Base-by-base conservation (phyloP, 2,113 vertebrate species). In the Origma solitaria region DNA sequence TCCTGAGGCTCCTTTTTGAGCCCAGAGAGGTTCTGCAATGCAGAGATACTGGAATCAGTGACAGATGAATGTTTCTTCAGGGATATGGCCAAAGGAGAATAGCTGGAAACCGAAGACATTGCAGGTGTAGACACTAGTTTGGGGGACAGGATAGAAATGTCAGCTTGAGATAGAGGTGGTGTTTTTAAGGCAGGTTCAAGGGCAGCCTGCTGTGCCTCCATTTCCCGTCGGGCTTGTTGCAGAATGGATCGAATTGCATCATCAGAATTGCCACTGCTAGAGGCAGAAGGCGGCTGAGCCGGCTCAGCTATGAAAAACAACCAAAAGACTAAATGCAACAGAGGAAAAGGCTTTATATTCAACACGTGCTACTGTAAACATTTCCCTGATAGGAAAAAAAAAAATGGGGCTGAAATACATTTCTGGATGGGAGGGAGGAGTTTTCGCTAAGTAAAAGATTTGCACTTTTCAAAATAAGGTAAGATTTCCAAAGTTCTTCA, bases 181-280 rank as follows among this genome's bases (percentile, higher is more conserved):
- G 98, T 98, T 97, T 99, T 99, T 97, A 99, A 98, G 97, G 98
- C 97, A 91, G 99, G 99, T 97, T 99, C 99, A 71, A 99, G 98
- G 86, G 98, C 98, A 23, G 98, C 98, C 98, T 99, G 99, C 97
- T 99, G 99, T 94, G 99, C 99, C 97, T 99, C 99, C 99, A 99
- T 99, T 96, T 99, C 99, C 11, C 99, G 98, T 92, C 99, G 98
- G 82, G 99, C 99, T 97, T 99, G 99, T 97, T 99, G 99, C 78
- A 99, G 97, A 97, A 99, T 99, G 97, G 99, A 99, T 96, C 98
- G 99, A 96, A 99, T 99, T 79, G 99, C 98, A 61, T 99, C 99
- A n/a, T 99, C 99, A 4, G 99, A 99, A 89, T 98, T 98, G 86
- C 98, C 97, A 27, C 98, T 96, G 81, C 98, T 97, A 47, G 98